Conservation (phyloP, 2,797 vertebrate species). For the Pygocentrus nattereri region DNA sequence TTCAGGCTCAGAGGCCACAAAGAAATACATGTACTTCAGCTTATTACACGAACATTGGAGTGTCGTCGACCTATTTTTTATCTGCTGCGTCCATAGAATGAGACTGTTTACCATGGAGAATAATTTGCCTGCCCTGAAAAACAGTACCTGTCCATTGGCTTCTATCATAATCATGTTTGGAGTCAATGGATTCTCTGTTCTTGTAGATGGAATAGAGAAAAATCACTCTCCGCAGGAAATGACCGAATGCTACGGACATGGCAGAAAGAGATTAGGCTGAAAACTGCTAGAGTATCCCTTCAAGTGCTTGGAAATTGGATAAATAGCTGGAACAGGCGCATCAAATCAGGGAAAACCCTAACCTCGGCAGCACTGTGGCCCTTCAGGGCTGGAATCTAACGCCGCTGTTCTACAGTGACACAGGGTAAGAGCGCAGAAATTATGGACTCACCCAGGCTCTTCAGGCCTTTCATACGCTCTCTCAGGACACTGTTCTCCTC, state of each 20-base stretch:
- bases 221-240: neutral
- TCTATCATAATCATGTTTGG: neutral
- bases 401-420: neutral
- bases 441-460: conserved; percentile 87
- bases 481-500: conserved; percentile 92
- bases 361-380: neutral
- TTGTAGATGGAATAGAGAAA: too few species aligned
- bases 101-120: neutral
- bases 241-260: neutral
- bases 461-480: conserved; percentile 96
- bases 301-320: neutral
- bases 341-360: neutral
- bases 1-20: neutral
- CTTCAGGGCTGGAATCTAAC: neutral
- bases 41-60: neutral
- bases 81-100: neutral
- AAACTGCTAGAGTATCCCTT: neutral
- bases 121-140: neutral
- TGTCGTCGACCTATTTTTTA: neutral
- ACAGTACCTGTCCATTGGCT: neutral
- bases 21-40: neutral
- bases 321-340: neutral
- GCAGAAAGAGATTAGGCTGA: neutral
- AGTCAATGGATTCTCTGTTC: neutral
- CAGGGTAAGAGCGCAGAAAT: neutral